These are phyloP conservation scores for Cardiocondyla obscurior DNA, from an alignment of 1,140 invertebrate genomes.

Conservation along the genomic window DNA sequence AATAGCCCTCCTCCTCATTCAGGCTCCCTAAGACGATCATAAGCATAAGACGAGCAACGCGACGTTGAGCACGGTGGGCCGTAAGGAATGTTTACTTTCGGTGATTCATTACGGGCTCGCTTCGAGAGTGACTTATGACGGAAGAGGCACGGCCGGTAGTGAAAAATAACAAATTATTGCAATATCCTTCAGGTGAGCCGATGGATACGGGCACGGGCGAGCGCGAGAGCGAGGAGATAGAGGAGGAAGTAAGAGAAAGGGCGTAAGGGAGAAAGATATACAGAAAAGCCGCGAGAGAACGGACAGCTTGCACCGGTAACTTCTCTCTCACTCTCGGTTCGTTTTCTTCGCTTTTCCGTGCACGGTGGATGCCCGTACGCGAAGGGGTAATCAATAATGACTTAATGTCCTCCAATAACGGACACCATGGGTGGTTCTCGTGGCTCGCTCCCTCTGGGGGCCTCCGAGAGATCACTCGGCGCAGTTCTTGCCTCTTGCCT, in stretches of 20 bases:
- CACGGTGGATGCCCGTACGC: slow-evolving; percentile 73
- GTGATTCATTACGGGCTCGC: slow-evolving; percentile 51
- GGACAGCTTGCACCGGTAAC: slow-evolving; percentile 58
- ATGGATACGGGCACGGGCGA: slow-evolving; percentile 37
- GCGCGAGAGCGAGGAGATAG: background rate
- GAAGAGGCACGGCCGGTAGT: slow-evolving; percentile 57
- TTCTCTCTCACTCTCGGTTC: slow-evolving; percentile 6
- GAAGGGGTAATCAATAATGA: slow-evolving; percentile 82
- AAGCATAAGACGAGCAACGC: slow-evolving; percentile 46
- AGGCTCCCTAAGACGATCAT: slow-evolving; percentile 20
- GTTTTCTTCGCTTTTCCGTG: slow-evolving; percentile 62
- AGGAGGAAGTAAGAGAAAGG: background rate
- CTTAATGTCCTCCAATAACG: slow-evolving; percentile 82
- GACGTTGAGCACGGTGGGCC: slow-evolving; percentile 48
- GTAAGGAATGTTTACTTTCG: slow-evolving; percentile 46
- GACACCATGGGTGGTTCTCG: slow-evolving; percentile 81
- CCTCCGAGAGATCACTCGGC: slow-evolving; percentile 67
- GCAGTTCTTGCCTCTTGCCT: slow-evolving; percentile 59
- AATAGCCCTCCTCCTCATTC: slow-evolving; percentile 6
- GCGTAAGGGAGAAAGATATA: slow-evolving; percentile 9
- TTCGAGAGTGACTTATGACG: slow-evolving; percentile 65
- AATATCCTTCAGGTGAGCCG: slow-evolving; percentile 63
- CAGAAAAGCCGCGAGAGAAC: slow-evolving; percentile 52
- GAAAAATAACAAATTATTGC: slow-evolving; percentile 72
- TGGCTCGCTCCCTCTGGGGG: slow-evolving; percentile 70